A percentile compares a stretch with the other conserved stretches of the same genome.
These are phyloP conservation scores for Onychostoma macrolepis DNA, from an alignment of 2,113 vertebrate genomes.

Conservation along the genomic window DNA sequence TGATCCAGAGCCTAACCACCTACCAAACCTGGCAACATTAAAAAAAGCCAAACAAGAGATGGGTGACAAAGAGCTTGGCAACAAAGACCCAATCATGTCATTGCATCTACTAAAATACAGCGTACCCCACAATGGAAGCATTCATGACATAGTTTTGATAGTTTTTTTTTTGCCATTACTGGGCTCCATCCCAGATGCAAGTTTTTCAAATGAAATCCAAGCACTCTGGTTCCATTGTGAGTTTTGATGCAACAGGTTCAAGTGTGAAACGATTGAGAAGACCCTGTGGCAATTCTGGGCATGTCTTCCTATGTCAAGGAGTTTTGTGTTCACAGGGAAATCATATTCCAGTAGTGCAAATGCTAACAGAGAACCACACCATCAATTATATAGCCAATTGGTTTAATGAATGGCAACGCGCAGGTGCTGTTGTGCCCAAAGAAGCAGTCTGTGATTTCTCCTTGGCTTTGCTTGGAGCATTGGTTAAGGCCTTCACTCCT, in stretches of 20 bases:
- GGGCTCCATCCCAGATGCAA: conserved; percentile 36
- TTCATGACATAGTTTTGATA: conserved; percentile 45
- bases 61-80: conserved; percentile 18
- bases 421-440: conserved; percentile 26
- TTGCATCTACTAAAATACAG: conserved; percentile 32
- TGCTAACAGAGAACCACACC: conserved; percentile 44
- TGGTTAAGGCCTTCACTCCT: conserved; percentile 52
- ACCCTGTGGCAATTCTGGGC: conserved; percentile 29
- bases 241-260: conserved; percentile 46
- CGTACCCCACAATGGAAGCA: conserved; percentile 14
- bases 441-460: conserved; percentile 47
- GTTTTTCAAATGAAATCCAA: conserved; percentile 36
- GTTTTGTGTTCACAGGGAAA: conserved; percentile 31
- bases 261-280: conserved; percentile 45
- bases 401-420: conserved; percentile 44
- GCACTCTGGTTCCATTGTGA: conserved; percentile 3
- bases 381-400: conserved; percentile 35
- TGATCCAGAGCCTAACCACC: conserved; percentile 14
- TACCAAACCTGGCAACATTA: conserved; percentile 24
- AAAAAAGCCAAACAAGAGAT: conserved; percentile 27
- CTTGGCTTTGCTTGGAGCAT: conserved; percentile 32
- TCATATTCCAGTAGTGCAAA: conserved; percentile 43
- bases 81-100: conserved; percentile 34
- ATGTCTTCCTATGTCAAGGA: conserved; percentile 45
- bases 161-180: conserved; percentile 42